These are phyloP conservation scores for Strix uralensis DNA, from an alignment of 2,113 vertebrate species.

Conservation along the genomic window DNA sequence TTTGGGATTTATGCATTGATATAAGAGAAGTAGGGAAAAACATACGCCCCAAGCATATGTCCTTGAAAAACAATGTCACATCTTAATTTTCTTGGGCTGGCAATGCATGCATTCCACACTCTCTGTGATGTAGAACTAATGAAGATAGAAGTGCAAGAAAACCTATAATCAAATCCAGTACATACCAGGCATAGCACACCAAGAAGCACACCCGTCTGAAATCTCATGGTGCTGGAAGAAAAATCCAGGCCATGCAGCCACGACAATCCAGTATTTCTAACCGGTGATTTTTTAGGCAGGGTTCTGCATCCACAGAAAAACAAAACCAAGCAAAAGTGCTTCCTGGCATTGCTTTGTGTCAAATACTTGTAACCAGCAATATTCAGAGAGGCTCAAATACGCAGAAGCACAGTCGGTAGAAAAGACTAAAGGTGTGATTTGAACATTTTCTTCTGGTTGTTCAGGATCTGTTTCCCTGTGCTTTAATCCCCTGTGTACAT, in stretches of 20 bases:
- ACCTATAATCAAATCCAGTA: slow-evolving; percentile 51
- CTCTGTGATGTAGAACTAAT: slow-evolving; percentile 50
- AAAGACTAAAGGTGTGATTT: neutral
- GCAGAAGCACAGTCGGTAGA: neutral
- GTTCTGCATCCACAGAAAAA: neutral
- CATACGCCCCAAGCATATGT: neutral
- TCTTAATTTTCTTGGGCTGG: slow-evolving; percentile 51
- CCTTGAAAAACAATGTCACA: slow-evolving; percentile 52
- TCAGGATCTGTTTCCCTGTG: neutral
- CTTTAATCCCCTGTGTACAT: neutral
- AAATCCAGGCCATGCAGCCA: neutral
- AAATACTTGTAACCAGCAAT: neutral
- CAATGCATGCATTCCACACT: slow-evolving; percentile 27
- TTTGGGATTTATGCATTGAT: slow-evolving; percentile 34
- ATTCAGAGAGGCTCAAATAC: neutral
- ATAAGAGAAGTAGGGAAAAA: neutral
- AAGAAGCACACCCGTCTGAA: slow-evolving; percentile 13
- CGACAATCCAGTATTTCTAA: slow-evolving; percentile 6
- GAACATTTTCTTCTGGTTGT: slow-evolving; percentile 2
- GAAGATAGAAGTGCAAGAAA: slow-evolving; percentile 56
- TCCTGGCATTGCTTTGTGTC: neutral
- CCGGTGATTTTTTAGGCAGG: neutral
- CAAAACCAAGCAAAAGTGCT: neutral
- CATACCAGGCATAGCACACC: neutral
- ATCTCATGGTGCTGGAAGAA: neutral